Evolutionary conservation across 2,888 invertebrate genomes (phyloP).

Genomic region (Hydropsyche betteni): DNA sequence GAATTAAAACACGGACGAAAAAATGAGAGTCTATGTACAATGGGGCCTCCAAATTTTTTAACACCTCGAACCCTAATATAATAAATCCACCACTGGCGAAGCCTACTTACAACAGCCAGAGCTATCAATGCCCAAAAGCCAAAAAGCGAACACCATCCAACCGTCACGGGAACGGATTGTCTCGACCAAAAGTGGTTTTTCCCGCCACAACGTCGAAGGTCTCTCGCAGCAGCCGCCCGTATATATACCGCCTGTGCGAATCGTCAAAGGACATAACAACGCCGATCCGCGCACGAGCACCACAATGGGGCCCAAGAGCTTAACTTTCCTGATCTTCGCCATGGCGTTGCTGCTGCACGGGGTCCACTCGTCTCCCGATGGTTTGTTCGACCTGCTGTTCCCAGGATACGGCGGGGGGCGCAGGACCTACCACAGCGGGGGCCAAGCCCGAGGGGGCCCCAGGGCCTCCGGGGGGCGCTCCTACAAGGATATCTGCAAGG

Average conservation of each 20-base stretch:
- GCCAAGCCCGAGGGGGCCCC: conserved; percentile 55
- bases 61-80: too few species aligned
- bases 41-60: too few species aligned
- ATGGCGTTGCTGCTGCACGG: conserved; percentile 10
- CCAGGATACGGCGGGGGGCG: conserved; percentile 56
- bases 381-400: conserved; percentile 64
- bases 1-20: too few species aligned
- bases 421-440: conserved; percentile 55
- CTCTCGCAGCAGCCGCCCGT: not conserved
- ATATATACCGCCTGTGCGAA: not conserved
- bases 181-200: too few species aligned
- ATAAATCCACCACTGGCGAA: too few species aligned
- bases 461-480: conserved; percentile 63
- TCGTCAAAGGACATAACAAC: conserved; percentile 3
- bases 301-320: not conserved
- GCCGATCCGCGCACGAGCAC: not conserved
- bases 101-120: too few species aligned
- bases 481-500: conserved; percentile 76
- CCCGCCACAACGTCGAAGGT: not conserved
- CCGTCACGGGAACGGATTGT: too few species aligned
- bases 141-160: too few species aligned
- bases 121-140: too few species aligned
- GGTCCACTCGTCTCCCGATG: conserved; percentile 55
- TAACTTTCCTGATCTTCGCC: not conserved
- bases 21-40: too few species aligned